Evolutionary conservation across 2,113 vertebrate species (phyloP).

Genomic region (Apteryx owenii): DNA sequence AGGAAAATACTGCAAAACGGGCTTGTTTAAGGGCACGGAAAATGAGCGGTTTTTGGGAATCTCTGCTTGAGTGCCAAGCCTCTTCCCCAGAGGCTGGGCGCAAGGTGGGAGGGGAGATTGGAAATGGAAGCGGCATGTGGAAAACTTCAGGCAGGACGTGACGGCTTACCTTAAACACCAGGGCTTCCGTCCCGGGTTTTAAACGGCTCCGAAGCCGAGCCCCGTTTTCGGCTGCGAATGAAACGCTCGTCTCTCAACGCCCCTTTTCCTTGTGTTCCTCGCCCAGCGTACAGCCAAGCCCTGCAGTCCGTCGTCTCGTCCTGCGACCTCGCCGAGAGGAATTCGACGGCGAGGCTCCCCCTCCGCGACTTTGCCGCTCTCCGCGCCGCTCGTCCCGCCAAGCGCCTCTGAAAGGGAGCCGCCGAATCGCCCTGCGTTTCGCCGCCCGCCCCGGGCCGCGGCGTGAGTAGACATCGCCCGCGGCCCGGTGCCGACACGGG

Average conservation of each 20-base stretch:
- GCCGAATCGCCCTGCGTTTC: too few species aligned
- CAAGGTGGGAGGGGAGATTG: too few species aligned
- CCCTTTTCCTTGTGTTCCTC: not conserved
- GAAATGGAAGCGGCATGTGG: not conserved
- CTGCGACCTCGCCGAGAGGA: slow-evolving; percentile 65
- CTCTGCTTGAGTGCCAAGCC: not conserved
- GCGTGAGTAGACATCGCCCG: too few species aligned
- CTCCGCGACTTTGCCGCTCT: slow-evolving; percentile 64
- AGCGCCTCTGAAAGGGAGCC: not conserved
- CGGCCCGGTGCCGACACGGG: not conserved
- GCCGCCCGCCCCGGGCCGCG: too few species aligned
- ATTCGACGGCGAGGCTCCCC: not conserved
- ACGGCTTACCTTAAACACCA: accelerated
- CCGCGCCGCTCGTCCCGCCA: slow-evolving; percentile 5
- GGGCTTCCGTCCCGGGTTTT: not conserved
- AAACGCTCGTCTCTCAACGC: accelerated
- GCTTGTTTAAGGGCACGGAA: not conserved
- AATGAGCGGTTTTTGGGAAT: not conserved
- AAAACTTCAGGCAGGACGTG: accelerated
- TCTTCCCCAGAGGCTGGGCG: not conserved
- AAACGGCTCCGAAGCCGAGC: not conserved
- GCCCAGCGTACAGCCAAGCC: slow-evolving; percentile 84
- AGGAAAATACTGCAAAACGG: not conserved
- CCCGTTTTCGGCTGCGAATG: accelerated
- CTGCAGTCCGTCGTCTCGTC: slow-evolving; percentile 84